A percentile compares a stretch with the other conserved stretches of the same genome.
phyloP scores from a whole-genome alignment of 2,797 vertebrate genomes.

The Tragelaphus oryx region DNA sequence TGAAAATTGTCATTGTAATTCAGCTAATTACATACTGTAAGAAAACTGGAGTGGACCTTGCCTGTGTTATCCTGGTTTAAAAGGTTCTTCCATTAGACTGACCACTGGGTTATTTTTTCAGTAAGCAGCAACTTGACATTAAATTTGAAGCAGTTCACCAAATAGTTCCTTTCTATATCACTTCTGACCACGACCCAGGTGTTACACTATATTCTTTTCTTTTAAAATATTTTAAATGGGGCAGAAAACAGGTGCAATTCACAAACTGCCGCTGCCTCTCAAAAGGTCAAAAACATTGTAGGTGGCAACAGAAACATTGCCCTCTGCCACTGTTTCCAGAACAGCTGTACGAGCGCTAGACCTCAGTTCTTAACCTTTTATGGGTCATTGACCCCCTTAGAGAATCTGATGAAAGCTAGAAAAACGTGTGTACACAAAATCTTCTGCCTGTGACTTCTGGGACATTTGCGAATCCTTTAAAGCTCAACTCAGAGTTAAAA shows the following conservation, averaged over 20 bases:
- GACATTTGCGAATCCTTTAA: slow-evolving; percentile 22
- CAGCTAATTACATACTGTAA: slow-evolving; percentile 74
- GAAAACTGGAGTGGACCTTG: slow-evolving; percentile 69
- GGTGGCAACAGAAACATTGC: slow-evolving; percentile 19
- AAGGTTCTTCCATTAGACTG: slow-evolving; percentile 52
- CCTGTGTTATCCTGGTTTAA: slow-evolving; percentile 59
- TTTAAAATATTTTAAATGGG: slow-evolving; percentile 62
- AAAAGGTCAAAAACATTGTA: slow-evolving; percentile 53
- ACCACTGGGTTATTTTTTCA: slow-evolving; percentile 50
- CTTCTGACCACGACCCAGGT: slow-evolving; percentile 55
- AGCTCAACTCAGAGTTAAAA: slow-evolving; percentile 12
- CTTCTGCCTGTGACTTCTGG: neutral
- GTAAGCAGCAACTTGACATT: slow-evolving; percentile 44
- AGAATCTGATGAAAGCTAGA: slow-evolving; percentile 64
- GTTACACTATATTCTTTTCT: slow-evolving; percentile 47
- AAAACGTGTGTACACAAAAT: slow-evolving; percentile 40
- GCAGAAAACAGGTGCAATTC: slow-evolving; percentile 65
- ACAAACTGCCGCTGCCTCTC: slow-evolving; percentile 45
- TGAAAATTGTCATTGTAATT: slow-evolving; percentile 75
- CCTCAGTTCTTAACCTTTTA: slow-evolving; percentile 30
- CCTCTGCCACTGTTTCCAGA: neutral
- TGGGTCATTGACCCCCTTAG: slow-evolving; percentile 44
- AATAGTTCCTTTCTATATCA: neutral
- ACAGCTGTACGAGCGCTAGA: slow-evolving; percentile 37
- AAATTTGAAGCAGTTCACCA: neutral